Percentiles rank a stretch among this genome's conserved stretches.
Conservation (phyloP, 2,113 vertebrate genomes). For the Cololabis saira region DNA sequence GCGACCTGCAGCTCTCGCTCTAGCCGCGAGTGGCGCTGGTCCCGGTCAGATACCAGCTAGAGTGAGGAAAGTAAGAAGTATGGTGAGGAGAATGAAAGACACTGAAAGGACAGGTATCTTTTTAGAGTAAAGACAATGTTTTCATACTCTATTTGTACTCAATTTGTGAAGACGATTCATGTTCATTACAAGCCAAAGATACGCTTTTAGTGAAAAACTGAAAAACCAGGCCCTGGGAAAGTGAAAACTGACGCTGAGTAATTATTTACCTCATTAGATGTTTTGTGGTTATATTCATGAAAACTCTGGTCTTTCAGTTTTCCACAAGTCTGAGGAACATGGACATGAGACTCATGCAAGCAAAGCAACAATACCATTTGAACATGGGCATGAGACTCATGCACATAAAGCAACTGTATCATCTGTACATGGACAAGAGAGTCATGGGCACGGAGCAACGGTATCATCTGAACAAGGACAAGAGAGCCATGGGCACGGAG, state of each 20-base stretch:
- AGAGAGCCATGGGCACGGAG: background rate
- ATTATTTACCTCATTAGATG: background rate
- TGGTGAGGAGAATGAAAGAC: constrained; percentile 14
- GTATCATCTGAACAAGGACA: background rate
- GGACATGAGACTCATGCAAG: background rate
- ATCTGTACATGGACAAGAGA: too few relatives aligned
- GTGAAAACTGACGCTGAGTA: background rate
- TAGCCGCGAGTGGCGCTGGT: too few relatives aligned
- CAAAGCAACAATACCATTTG: background rate
- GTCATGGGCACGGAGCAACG: too few relatives aligned
- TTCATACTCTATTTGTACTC: background rate
- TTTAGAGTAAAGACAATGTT: background rate
- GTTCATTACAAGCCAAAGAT: background rate
- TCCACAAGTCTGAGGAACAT: background rate
- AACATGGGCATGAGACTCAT: background rate
- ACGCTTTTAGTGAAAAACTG: background rate
- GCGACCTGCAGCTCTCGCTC: too few relatives aligned
- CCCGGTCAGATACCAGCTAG: too few relatives aligned
- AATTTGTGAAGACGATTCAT: background rate
- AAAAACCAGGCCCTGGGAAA: background rate
- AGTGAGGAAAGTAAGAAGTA: background rate
- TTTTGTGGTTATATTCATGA: background rate
- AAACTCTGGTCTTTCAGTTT: background rate
- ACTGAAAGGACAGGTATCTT: constrained; percentile 36
- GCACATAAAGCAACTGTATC: too few relatives aligned